phyloP scores from a whole-genome alignment of 2,888 invertebrate species.

The Pandemis heparana region DNA sequence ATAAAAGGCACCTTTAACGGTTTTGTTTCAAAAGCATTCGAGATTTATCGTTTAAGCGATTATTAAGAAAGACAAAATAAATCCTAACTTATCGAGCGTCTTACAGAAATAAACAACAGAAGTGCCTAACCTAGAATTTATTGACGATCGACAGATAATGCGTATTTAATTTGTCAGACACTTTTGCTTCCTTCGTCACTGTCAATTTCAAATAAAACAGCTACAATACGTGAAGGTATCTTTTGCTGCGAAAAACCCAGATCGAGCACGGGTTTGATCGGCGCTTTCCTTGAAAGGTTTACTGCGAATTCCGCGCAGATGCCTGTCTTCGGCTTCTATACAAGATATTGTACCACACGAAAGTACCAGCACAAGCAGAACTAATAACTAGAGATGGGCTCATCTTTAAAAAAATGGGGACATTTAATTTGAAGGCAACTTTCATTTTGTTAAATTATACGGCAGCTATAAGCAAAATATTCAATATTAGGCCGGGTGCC shows the following conservation, averaged over 20 bases:
- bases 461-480: constrained; percentile 66
- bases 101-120: background rate
- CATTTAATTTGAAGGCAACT: constrained; percentile 49
- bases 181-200: constrained; percentile 12
- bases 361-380: background rate
- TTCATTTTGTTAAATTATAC: constrained; percentile 69
- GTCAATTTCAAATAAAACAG: constrained; percentile 6
- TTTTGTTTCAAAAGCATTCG: background rate
- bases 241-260: constrained; percentile 3
- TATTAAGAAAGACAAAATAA: constrained; percentile 1
- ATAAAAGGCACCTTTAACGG: background rate
- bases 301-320: background rate
- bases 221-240: constrained; percentile 3
- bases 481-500: constrained; percentile 66
- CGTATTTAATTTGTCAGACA: constrained; percentile 9
- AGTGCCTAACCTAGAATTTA: constrained; percentile 1
- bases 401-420: constrained; percentile 6
- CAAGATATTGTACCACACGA: background rate
- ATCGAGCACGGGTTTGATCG: constrained; percentile 3
- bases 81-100: background rate
- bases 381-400: constrained; percentile 5
- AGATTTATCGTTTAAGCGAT: background rate
- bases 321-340: background rate
- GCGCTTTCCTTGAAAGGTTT: background rate
- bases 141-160: background rate